Conservation (phyloP, 2,797 vertebrate genomes). For the Lepilemur septentrionalis region DNA sequence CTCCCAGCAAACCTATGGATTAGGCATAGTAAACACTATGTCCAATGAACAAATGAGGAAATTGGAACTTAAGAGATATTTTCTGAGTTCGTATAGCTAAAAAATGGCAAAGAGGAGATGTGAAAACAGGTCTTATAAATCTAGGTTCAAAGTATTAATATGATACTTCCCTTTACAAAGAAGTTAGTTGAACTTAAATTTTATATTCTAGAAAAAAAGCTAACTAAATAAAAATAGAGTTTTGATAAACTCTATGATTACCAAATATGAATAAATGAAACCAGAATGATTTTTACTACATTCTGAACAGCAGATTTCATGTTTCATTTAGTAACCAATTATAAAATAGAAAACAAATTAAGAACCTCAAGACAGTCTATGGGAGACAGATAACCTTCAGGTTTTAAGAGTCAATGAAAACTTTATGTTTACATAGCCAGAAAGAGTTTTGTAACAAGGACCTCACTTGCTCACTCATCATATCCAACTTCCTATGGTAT, state of each 20-base stretch:
- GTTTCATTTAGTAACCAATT: constrained; percentile 29
- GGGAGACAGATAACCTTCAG: not conserved
- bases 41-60: not conserved
- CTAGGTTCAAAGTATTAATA: not conserved
- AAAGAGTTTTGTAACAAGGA: not conserved
- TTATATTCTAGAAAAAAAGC: constrained; percentile 7
- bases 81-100: not conserved
- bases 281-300: not conserved
- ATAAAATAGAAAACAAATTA: constrained; percentile 16
- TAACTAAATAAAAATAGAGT: not conserved
- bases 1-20: not conserved
- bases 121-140: not conserved
- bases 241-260: not conserved
- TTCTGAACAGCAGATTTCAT: not conserved
- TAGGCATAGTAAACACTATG: not conserved
- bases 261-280: not conserved
- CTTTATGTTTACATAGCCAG: not conserved
- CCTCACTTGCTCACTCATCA: not conserved
- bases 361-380: constrained; percentile 9
- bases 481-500: not conserved
- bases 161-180: constrained; percentile 1
- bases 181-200: not conserved
- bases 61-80: not conserved
- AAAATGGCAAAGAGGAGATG: not conserved
- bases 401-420: constrained; percentile 4